Evolutionary conservation across 2,113 vertebrate genomes (phyloP).

Genomic region (Ranitomeya variabilis): DNA sequence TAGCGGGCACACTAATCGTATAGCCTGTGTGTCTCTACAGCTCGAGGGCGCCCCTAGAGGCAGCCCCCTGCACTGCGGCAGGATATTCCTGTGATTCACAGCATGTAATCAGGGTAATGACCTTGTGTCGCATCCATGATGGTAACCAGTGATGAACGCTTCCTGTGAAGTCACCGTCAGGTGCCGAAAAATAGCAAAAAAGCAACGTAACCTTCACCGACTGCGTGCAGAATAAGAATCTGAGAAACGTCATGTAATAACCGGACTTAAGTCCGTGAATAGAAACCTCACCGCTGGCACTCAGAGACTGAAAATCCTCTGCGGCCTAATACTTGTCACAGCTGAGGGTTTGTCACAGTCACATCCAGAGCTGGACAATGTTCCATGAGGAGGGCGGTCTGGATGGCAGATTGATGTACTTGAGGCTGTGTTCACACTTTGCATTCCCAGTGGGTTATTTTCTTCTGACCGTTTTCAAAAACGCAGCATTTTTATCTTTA

Average conservation of each 20-base stretch:
- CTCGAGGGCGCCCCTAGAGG: not conserved
- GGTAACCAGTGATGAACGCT: not conserved
- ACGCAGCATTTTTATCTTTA: no score
- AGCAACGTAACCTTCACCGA: not conserved
- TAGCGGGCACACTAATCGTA: no score
- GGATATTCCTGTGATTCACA: not conserved
- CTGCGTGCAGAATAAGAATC: not conserved
- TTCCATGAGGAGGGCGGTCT: no score
- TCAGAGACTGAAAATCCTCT: not conserved
- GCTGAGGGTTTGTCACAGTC: not conserved
- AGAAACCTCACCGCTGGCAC: not conserved
- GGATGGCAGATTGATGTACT: no score
- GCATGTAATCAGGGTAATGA: not conserved
- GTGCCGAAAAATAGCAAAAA: not conserved
- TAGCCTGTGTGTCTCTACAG: not conserved
- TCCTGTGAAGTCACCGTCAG: not conserved
- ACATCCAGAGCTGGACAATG: not conserved
- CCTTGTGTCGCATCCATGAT: not conserved
- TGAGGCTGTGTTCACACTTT: no score
- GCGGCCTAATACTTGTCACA: not conserved
- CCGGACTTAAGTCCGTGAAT: not conserved
- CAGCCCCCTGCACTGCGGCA: not conserved
- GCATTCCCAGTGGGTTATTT: no score
- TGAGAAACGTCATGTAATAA: not conserved
- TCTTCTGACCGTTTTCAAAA: no score